These are phyloP conservation scores for Trachelipus rathkii DNA, from an alignment of 1,140 invertebrate species.

Conservation along the genomic window DNA sequence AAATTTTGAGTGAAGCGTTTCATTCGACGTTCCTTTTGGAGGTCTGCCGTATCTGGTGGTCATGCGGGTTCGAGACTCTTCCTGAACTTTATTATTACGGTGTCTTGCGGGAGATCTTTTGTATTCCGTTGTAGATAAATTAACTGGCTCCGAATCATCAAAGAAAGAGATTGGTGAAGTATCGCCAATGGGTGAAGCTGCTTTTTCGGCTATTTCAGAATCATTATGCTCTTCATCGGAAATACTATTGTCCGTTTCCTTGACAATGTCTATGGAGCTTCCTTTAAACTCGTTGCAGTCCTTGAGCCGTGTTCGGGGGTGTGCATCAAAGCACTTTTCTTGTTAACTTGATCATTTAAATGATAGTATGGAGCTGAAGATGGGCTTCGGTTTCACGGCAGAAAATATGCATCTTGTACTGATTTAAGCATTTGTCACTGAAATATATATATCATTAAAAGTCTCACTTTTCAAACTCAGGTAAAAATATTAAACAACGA, in stretches of 20 bases:
- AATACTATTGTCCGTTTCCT: not conserved
- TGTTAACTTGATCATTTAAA: constrained; percentile 32
- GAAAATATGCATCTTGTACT: constrained; percentile 94
- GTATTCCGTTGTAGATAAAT: not conserved
- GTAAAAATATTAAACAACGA: too few species aligned
- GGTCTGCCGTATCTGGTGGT: not conserved
- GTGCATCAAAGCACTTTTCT: constrained; percentile 34
- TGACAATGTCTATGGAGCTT: not conserved
- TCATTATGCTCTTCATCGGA: not conserved
- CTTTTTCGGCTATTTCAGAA: not conserved
- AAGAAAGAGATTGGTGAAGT: not conserved
- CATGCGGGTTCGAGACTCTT: not conserved
- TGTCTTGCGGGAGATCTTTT: not conserved
- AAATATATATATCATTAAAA: constrained; percentile 50
- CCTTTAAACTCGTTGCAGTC: constrained; percentile 51
- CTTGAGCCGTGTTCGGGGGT: constrained; percentile 76
- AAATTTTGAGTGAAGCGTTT: not conserved
- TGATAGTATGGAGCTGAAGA: constrained; percentile 66
- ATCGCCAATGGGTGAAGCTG: not conserved
- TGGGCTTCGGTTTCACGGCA: constrained; percentile 84
- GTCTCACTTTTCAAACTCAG: not conserved
- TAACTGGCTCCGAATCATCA: not conserved
- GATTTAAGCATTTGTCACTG: constrained; percentile 86
- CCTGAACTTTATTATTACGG: not conserved
- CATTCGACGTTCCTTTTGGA: not conserved